Base-by-base conservation (phyloP, 2,797 vertebrate species). In the Moxostoma hubbsi region DNA sequence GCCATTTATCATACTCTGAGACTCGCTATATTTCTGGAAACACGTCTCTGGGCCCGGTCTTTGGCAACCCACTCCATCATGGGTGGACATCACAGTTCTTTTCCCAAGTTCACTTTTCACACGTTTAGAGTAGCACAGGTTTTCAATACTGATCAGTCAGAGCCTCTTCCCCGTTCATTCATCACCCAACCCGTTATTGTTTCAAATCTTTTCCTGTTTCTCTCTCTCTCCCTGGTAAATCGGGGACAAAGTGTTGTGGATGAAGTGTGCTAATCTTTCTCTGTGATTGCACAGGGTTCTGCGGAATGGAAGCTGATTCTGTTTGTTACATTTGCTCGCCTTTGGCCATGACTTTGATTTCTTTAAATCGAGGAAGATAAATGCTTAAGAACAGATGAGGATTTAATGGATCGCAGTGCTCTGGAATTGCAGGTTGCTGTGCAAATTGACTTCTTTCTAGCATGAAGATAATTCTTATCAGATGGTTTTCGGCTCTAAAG, bases 71-170 rank as follows among this genome's bases (percentile, higher is more conserved):
- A 91, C 91, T 93, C 90, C 91, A 93, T 93, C 91, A 93, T 11
- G 73, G 24, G 74, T 84, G 67, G 89, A 93, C 91, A 91, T 92
- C 90, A 93, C 90, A 89, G 91, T 92, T 88, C 84, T 79, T 92
- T 91, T 87, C 85, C 89, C 86, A 66, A 86, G 79, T 81, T 90
- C 88, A 86, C 83, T 88, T 85, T 90, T 89, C 79, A 81, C 81
- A 66, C 87, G 15, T 92, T 93, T 92, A 91, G 89, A 87, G 89
- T 87, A 81, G 86, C 89, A 88, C 86, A 79, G 88, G 77, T 90
- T 90, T 89, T 91, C 91, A 89, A 86, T 90, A 89, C 89, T 87
- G 83, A 91, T 93, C 90, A 89, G 89, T 92, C 91, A 89, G 82
- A 87, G 87, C 85, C 85, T 81, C 83, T 90, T 91, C 89, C 61